phyloP scores from a whole-genome alignment of 2,888 invertebrate species.

The Phalangium opilio region DNA sequence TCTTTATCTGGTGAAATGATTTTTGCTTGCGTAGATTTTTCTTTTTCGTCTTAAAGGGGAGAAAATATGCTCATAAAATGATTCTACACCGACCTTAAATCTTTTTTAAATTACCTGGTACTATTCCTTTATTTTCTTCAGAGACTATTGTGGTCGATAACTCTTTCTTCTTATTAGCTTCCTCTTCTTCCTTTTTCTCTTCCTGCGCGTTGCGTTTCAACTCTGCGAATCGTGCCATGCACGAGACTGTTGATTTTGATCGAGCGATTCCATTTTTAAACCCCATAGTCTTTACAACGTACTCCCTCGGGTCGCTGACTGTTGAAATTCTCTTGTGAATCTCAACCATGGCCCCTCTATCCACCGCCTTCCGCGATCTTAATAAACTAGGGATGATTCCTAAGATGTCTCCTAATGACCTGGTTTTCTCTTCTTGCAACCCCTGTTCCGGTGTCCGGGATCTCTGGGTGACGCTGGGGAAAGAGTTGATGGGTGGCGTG shows the following conservation, averaged over 20 bases:
- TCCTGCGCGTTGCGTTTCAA: background rate
- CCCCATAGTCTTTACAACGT: conserved; percentile 10
- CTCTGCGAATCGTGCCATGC: conserved; percentile 13
- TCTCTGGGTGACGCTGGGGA: background rate
- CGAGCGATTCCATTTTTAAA: conserved; percentile 13
- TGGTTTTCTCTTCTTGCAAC: conserved; percentile 5
- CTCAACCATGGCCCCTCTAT: conserved; percentile 13
- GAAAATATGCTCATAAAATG: no score
- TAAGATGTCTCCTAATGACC: conserved; percentile 15
- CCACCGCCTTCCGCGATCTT: conserved; percentile 11
- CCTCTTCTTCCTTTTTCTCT: no score
- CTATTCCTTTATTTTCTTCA: no score
- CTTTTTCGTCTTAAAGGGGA: no score
- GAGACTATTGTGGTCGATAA: no score
- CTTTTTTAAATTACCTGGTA: no score
- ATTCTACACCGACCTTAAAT: no score
- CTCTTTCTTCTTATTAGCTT: no score
- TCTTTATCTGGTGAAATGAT: no score
- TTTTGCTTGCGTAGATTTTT: no score
- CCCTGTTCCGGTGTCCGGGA: background rate
- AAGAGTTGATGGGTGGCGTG: conserved; percentile 3
- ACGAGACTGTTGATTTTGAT: conserved; percentile 14
- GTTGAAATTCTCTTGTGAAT: conserved; percentile 18
- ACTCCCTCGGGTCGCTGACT: conserved; percentile 18
- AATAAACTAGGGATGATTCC: conserved; percentile 16